phyloP scores from a whole-genome alignment of 2,797 vertebrate species.

The Lates japonicus region DNA sequence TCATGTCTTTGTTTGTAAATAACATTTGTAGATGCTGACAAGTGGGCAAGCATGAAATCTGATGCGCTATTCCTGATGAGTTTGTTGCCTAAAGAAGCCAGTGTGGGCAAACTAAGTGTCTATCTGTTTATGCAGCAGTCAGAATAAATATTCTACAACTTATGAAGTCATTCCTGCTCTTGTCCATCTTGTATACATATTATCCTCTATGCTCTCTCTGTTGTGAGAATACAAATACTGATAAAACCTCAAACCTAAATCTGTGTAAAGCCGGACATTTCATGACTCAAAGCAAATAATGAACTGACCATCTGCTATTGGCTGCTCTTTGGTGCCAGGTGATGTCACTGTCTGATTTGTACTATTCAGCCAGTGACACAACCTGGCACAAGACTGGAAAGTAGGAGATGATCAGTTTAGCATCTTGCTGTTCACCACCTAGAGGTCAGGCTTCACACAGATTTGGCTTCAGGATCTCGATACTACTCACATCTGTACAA shows the following conservation, averaged over 20 bases:
- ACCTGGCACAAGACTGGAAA: constrained; percentile 19
- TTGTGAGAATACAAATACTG: background rate
- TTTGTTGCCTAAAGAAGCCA: too few relatives aligned
- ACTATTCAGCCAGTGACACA: constrained; percentile 22
- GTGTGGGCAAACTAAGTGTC: background rate
- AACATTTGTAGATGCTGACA: background rate
- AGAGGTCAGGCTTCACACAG: constrained; percentile 75
- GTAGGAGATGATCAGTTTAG: background rate
- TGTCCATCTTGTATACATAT: background rate
- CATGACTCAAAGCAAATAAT: constrained; percentile 2
- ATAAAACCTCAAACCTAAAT: constrained; percentile 5
- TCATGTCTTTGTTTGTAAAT: background rate
- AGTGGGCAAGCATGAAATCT: background rate
- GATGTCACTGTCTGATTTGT: constrained; percentile 37
- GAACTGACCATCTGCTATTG: constrained; percentile 27
- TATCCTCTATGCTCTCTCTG: background rate
- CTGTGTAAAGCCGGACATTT: background rate
- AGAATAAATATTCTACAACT: background rate
- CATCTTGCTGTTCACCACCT: constrained; percentile 52
- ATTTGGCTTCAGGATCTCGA: constrained; percentile 16
- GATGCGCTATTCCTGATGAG: background rate
- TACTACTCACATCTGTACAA: constrained; percentile 2
- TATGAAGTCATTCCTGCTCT: background rate
- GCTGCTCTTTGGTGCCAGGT: constrained; percentile 33
- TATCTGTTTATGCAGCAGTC: background rate